Percentiles rank a stretch among this genome's conserved stretches.
These are phyloP conservation scores for Trogon melanurus DNA, from an alignment of 2,113 vertebrate species.

Conservation along the genomic window DNA sequence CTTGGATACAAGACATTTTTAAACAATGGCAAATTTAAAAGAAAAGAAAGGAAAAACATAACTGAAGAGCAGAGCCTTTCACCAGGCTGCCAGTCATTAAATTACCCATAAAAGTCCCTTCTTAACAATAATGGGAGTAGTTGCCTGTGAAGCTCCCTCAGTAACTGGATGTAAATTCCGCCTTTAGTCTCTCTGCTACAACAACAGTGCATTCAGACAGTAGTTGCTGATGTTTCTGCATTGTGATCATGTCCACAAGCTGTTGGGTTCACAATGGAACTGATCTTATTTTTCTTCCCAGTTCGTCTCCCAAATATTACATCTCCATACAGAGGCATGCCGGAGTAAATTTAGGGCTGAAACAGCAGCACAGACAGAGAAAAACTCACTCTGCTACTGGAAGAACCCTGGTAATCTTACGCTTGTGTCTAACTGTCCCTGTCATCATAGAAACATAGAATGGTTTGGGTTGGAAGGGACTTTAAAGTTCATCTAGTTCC, in stretches of 20 bases:
- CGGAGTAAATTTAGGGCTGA: neutral
- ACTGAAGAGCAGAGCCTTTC: conserved; percentile 1
- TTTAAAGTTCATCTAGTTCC: too few relatives aligned
- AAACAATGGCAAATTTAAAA: neutral
- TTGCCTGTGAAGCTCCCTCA: conserved; percentile 46
- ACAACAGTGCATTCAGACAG: neutral
- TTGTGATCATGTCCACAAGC: conserved; percentile 46
- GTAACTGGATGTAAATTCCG: conserved; percentile 52
- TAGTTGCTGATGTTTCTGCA: conserved; percentile 53
- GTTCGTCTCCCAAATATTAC: neutral
- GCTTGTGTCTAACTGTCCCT: neutral
- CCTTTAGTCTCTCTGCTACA: conserved; percentile 15
- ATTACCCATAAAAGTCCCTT: conserved; percentile 18
- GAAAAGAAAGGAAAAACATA: neutral
- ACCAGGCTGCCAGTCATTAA: conserved; percentile 14
- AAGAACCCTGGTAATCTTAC: neutral
- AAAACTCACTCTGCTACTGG: neutral
- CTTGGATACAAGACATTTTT: neutral
- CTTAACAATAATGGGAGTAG: conserved; percentile 27
- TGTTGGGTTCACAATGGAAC: conserved; percentile 6
- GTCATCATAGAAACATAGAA: neutral
- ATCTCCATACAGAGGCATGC: neutral
- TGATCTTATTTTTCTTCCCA: neutral
- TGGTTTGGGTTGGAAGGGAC: too few relatives aligned
- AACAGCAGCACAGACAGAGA: neutral